Base-by-base conservation (phyloP, 2,113 vertebrate genomes). In the Gasterosteus nipponicus region DNA sequence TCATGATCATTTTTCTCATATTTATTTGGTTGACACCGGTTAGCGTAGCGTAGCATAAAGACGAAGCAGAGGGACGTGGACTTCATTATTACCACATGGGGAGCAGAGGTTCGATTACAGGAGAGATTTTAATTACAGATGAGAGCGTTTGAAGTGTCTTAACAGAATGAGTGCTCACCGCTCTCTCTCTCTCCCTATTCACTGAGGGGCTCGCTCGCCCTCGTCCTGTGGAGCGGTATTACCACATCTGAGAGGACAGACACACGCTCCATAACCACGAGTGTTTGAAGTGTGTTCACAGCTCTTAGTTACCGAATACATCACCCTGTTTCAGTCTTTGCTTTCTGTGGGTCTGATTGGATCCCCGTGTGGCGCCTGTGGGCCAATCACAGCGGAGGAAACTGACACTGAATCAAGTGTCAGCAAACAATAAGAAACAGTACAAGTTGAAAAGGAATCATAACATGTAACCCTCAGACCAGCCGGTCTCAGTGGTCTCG, bases 61-160 rank as follows among this genome's bases (percentile, higher is more conserved):
- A 4, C 16, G 15, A 18, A 18, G 18, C 46, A 47, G 44, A 16
- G 44, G 44, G 12, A 16, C 14, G 6, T 16, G 47, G 6, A 46
- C 15, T 35, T 35, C 33, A 3, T 5, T 6, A 38, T 38, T 0
- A 38, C 5, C 35, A 38, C 35, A 38, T 38, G 35, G 5, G 47
- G 3, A 47, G 7, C 69, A 9, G 73, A 15, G 56, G 82, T 84
- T 91, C 89, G 87, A 88, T 89, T 85, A 91, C 77, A 83, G 42
- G 61, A 72, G 31, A 53, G 39, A 5, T 38, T 46, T 91, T 91
- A 88, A 88, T 89, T 85, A 91, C 77, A 83, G 42, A 67, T 75
- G 31, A 71, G 63, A 53, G 39, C 4, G 53, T 51, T 29, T 54
- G 53, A 54, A 54, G 56, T 67, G 54, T 69, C 56, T 22, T n/a